A percentile compares a stretch with the other conserved stretches of the same genome.
These are phyloP conservation scores for Scaptomyza pallida DNA, from an alignment of 1,140 invertebrate species.

Conservation along the genomic window DNA sequence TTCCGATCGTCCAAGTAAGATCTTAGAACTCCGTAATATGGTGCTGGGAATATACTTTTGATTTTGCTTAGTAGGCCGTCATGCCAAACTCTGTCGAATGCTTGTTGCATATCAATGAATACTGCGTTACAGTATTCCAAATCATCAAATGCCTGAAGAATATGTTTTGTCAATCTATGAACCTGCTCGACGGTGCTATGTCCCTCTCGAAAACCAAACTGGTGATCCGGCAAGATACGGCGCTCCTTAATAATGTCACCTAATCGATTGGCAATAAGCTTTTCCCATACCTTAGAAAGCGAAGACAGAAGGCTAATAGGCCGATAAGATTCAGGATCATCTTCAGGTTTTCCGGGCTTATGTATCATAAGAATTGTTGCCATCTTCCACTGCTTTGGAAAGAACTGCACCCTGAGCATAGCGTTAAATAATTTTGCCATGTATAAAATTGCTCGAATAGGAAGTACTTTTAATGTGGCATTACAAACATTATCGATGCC, in stretches of 20 bases:
- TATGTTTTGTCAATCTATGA: slow-evolving; percentile 2
- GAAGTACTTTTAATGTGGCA: too few species aligned
- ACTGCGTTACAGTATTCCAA: background rate
- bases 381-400: too few species aligned
- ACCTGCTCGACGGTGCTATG: background rate
- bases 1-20: too few species aligned
- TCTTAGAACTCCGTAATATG: background rate
- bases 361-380: background rate
- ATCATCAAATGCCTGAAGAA: slow-evolving; percentile 2
- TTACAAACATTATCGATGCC: too few species aligned
- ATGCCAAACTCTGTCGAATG: background rate
- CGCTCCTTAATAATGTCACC: background rate
- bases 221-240: background rate
- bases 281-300: slow-evolving; percentile 18
- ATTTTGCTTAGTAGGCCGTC: background rate
- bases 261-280: slow-evolving; percentile 6
- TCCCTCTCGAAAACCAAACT: slow-evolving; percentile 4
- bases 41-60: background rate
- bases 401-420: too few species aligned
- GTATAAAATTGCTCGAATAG: too few species aligned
- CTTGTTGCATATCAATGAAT: background rate
- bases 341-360: too few species aligned
- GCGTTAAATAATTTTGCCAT: too few species aligned
- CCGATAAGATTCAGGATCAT: too few species aligned
- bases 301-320: too few species aligned